Percentiles rank a stretch among this genome's conserved stretches.
Evolutionary conservation across 2,113 vertebrate species (phyloP).

Genomic region (Sphyrna mokarran): DNA sequence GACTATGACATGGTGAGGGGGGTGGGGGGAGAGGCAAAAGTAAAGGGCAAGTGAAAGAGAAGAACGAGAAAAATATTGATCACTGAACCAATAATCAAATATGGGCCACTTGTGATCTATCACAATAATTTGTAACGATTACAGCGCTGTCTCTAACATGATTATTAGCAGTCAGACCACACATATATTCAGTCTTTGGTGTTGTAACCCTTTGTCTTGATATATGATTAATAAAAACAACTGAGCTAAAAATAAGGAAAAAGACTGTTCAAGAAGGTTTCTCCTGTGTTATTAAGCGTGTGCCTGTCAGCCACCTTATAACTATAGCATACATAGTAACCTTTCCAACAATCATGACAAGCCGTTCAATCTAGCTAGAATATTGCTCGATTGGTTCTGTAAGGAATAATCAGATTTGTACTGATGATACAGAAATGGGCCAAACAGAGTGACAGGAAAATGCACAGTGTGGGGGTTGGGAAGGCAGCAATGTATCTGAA

Average conservation of each 20-base stretch:
- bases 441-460: slow-evolving; percentile 8
- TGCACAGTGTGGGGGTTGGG: slow-evolving; percentile 1
- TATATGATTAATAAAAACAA: neutral
- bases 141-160: slow-evolving; percentile 19
- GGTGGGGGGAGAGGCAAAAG: neutral
- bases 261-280: neutral
- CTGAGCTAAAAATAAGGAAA: neutral
- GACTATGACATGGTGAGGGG: neutral
- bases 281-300: slow-evolving; percentile 2
- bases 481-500: neutral
- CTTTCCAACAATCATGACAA: slow-evolving; percentile 10
- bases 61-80: slow-evolving; percentile 16
- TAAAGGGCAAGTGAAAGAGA: slow-evolving; percentile 30
- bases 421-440: neutral
- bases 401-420: slow-evolving; percentile 32
- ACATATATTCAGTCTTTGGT: slow-evolving; percentile 5
- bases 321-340: neutral
- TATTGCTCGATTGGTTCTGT: slow-evolving; percentile 12
- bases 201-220: slow-evolving; percentile 21
- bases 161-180: slow-evolving; percentile 29
- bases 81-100: slow-evolving; percentile 33
- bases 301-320: neutral
- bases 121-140: slow-evolving; percentile 35
- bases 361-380: neutral
- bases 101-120: slow-evolving; percentile 17